Conservation (phyloP, 2,797 vertebrate genomes). For the Bufotes viridis region DNA sequence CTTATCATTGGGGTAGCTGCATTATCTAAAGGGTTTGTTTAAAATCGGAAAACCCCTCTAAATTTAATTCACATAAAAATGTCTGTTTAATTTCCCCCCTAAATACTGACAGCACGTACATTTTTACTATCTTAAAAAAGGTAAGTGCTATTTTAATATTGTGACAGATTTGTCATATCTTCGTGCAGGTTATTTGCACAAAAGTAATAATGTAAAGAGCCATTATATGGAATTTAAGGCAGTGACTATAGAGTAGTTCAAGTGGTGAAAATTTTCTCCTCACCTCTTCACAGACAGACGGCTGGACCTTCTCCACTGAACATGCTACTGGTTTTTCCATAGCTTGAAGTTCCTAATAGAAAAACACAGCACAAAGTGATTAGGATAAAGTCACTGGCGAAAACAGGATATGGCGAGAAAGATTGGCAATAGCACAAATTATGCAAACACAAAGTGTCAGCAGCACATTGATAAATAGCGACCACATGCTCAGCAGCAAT, state of each 20-base stretch:
- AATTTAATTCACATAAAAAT: no score
- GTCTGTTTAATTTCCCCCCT: not conserved
- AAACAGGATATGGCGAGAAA: constrained; percentile 32
- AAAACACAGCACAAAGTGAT: constrained; percentile 4
- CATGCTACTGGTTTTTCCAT: constrained; percentile 12
- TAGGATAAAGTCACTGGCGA: constrained; percentile 5
- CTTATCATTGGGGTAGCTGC: no score
- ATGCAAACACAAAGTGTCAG: constrained; percentile 30
- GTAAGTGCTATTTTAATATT: not conserved
- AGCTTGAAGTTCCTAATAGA: constrained; percentile 18
- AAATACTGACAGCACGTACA: not conserved
- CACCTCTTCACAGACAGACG: constrained; percentile 34
- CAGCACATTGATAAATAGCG: constrained; percentile 2
- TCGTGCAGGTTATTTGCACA: not conserved
- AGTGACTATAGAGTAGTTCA: not conserved
- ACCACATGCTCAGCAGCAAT: not conserved
- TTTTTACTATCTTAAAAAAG: not conserved
- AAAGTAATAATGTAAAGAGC: not conserved
- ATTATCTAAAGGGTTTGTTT: no score
- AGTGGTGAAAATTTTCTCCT: constrained; percentile 7
- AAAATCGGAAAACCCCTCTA: no score
- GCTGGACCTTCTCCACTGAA: not conserved
- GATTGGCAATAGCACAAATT: constrained; percentile 11
- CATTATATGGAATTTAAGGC: not conserved
- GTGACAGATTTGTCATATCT: not conserved